phyloP scores from a whole-genome alignment of 1,140 invertebrate genomes.

The Drosophila tropicalis region DNA sequence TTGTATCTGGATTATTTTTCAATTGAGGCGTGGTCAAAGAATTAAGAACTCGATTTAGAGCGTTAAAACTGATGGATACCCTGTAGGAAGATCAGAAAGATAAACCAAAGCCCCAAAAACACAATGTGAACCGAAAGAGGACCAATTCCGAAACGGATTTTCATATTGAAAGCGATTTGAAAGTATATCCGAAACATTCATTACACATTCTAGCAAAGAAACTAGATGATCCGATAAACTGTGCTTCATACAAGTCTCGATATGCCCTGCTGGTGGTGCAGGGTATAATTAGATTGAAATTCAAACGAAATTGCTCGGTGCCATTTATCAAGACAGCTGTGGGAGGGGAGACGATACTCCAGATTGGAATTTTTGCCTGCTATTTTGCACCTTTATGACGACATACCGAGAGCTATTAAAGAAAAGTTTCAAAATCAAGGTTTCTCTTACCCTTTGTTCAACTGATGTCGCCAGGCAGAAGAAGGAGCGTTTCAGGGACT shows the following conservation, averaged over 20 bases:
- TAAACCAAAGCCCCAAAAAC: too few relatives aligned
- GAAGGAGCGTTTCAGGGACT: too few relatives aligned
- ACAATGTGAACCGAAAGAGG: too few relatives aligned
- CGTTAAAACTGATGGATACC: too few relatives aligned
- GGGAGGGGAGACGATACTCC: neutral
- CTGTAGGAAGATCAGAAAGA: too few relatives aligned
- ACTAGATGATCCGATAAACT: too few relatives aligned
- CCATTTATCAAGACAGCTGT: conserved; percentile 9
- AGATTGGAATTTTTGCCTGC: conserved; percentile 35
- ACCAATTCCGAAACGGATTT: too few relatives aligned
- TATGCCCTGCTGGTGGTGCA: neutral
- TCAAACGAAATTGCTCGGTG: neutral
- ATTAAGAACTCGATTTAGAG: neutral
- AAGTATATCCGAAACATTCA: too few relatives aligned
- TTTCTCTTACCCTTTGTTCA: neutral
- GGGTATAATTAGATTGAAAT: conserved; percentile 9
- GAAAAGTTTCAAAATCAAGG: neutral
- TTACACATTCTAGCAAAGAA: too few relatives aligned
- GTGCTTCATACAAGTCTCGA: too few relatives aligned
- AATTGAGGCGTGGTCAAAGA: conserved; percentile 1
- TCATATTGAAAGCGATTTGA: too few relatives aligned
- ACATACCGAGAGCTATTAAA: neutral
- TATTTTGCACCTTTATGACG: conserved; percentile 12
- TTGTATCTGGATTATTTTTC: conserved; percentile 1
- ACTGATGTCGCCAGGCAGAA: too few relatives aligned